phyloP scores from a whole-genome alignment of 1,140 invertebrate species.

The Orchestia grillus region DNA sequence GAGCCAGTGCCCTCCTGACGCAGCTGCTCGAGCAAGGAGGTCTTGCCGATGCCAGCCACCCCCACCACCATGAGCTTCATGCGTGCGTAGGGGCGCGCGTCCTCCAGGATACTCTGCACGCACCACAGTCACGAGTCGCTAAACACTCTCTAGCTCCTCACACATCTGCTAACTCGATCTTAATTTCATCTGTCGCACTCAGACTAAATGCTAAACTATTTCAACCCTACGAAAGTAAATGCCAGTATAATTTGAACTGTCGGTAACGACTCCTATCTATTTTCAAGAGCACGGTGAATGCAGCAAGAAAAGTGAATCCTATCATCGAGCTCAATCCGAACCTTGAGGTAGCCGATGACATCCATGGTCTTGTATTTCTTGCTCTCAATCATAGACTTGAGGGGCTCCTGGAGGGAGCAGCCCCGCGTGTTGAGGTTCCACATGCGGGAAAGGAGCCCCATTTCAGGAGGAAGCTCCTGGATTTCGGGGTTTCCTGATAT shows the following conservation, averaged over 20 bases:
- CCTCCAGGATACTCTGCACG: constrained; percentile 78
- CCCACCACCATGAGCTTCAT: constrained; percentile 99
- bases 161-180: not conserved
- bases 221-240: too few species aligned
- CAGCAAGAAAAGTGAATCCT: not conserved
- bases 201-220: too few species aligned
- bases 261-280: too few species aligned
- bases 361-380: constrained; percentile 97
- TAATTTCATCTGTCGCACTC: not conserved
- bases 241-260: too few species aligned
- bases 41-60: constrained; percentile 93
- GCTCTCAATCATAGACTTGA: constrained; percentile 92
- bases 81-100: constrained; percentile 92
- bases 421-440: constrained; percentile 96
- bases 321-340: constrained; percentile 7
- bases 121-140: not conserved
- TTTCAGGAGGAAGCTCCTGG: constrained; percentile 89
- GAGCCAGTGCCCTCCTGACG: constrained; percentile 85
- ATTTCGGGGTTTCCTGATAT: constrained; percentile 76
- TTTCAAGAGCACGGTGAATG: too few species aligned
- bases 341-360: constrained; percentile 93
- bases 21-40: constrained; percentile 89
- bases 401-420: constrained; percentile 88
- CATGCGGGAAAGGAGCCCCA: constrained; percentile 91
- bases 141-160: not conserved